Evolutionary conservation across 2,888 invertebrate genomes (phyloP), one percentile per base, ranked within the genome.

Genomic region (Leptura quadrifasciata): DNA sequence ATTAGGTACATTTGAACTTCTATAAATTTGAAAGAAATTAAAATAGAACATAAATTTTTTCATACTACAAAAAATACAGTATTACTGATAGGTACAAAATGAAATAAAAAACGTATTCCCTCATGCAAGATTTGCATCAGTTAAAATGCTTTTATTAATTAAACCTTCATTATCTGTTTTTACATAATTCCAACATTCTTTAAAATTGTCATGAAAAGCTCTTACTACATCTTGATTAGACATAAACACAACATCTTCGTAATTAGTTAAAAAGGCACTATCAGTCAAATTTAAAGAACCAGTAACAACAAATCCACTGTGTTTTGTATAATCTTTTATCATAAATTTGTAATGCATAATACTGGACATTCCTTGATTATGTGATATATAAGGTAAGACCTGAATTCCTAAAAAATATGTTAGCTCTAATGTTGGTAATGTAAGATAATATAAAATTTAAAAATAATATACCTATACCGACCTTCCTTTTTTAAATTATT

Each of bases 271-370:
- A 68, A 87, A 82, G 18, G 84, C 84, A 21, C 72, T 74, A 35
- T 76, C 68, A 12, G 84, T 84, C 77, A 88, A 83, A 82, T 88
- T 88, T 77, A 87, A 77, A 2, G 88, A 88, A n/a, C 88, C 87
- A 35, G 81, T 80, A 72, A 82, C 84, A 4, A 87, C 75, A 77
- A 76, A 86, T 17, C 85, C 85, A 68, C 76, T 74, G 5, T 65
- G 35, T 54, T 80, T 76, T 27, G 72, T 68, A 76, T 84, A 86
- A 79, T 88, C 88, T 80, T 88, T 88, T 1, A 88, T 72, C 61
- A 87, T 87, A 78, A 83, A 88, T 81, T 88, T 88, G 68, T 86
- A 84, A 80, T 88, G 88, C 85, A 88, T 86, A 65, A 88, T 87
- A 73, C 83, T 84, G 27, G 80, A 78, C n/a, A 79, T 10, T 18